Evolutionary conservation across 92 coral and sea anemone species (phyloP).

Genomic region (Porites evermanni): DNA sequence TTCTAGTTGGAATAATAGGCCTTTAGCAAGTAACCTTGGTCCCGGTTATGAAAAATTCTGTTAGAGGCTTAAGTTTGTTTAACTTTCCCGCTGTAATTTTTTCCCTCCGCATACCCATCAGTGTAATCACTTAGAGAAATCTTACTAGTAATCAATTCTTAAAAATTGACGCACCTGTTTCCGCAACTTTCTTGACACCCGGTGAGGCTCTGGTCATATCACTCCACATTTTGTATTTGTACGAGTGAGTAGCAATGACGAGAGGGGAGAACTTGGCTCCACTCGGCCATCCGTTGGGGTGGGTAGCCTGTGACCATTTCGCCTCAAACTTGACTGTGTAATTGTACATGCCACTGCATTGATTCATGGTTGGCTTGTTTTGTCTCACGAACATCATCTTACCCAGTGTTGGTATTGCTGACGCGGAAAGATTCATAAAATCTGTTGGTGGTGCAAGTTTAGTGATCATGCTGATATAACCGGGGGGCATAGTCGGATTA

Average conservation of each 20-base stretch:
- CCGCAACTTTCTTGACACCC: slow-evolving; percentile 72
- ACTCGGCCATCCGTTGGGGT: slow-evolving; percentile 39
- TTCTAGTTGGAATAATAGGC: too few relatives aligned
- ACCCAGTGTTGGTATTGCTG: slow-evolving; percentile 18
- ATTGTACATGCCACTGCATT: slow-evolving; percentile 55
- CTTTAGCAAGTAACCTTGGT: too few relatives aligned
- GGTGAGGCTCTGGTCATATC: slow-evolving; percentile 53
- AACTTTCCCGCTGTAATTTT: too few relatives aligned
- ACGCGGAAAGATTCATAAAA: too few relatives aligned
- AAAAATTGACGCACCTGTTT: slow-evolving; percentile 46
- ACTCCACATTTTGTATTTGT: slow-evolving; percentile 69
- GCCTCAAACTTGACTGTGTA: slow-evolving; percentile 54
- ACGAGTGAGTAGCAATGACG: slow-evolving; percentile 67
- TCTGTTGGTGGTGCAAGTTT: background rate
- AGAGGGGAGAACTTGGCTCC: slow-evolving; percentile 62
- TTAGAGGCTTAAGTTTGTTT: too few relatives aligned
- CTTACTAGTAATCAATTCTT: background rate
- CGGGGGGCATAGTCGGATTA: background rate
- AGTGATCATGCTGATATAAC: slow-evolving; percentile 31
- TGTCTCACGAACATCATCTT: slow-evolving; percentile 27
- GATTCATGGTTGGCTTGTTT: slow-evolving; percentile 1
- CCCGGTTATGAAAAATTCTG: too few relatives aligned
- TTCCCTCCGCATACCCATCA: too few relatives aligned
- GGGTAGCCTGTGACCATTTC: slow-evolving; percentile 52
- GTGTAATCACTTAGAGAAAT: too few relatives aligned